Base-by-base conservation (phyloP, 2,113 vertebrate genomes). In the Paramisgurnus dabryanus region DNA sequence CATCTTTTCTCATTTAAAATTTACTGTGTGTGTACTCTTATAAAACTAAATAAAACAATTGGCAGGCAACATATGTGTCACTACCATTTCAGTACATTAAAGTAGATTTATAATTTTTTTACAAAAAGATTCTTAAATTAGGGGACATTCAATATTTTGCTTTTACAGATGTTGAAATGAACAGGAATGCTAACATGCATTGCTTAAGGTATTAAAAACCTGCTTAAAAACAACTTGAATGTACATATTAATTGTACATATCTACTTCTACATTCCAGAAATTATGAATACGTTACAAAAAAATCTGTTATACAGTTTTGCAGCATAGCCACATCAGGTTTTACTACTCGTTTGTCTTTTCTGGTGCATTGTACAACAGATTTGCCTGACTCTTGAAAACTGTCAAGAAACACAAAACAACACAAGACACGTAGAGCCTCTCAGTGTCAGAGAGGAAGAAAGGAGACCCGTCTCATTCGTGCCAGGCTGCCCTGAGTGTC, bases 401-500 rank as follows among this genome's bases (percentile, higher is more conserved):
- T 89, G 91, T 90, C 89, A 90, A 71, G 87, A 81, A 91, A 87
- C 85, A 89, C 82, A 87, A 90, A 87, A 87, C 87, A 87, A 90
- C 87, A 86, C 86, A 87, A 64, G 80, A 84, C 82, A 81, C 84
- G 80, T 86, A 80, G 85, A 88, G 83, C 84, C 82, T 79, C 40
- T 55, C 15, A 9, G 22, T 78, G 67, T 84, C 82, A 83, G 68
- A 64, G 81, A 63, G 43, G 57, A 40, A 80, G 49, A 80, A 80
- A 80, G 70, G 27, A 77, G 63, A 78, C 82, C 80, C 75, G 87
- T 87, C 87, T 90, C 87, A 76, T 90, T 91, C 89, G 88, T 90
- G 88, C 88, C 87, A 90, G 89, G 83, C 85, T 88, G 88, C 89
- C 90, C 90, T 78, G 85, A 88, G 89, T 91, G 91, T 91, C 92